A percentile compares a stretch with the other conserved stretches of the same genome.
Conservation (phyloP, 2,888 invertebrate species). For the Nowickia ferox region DNA sequence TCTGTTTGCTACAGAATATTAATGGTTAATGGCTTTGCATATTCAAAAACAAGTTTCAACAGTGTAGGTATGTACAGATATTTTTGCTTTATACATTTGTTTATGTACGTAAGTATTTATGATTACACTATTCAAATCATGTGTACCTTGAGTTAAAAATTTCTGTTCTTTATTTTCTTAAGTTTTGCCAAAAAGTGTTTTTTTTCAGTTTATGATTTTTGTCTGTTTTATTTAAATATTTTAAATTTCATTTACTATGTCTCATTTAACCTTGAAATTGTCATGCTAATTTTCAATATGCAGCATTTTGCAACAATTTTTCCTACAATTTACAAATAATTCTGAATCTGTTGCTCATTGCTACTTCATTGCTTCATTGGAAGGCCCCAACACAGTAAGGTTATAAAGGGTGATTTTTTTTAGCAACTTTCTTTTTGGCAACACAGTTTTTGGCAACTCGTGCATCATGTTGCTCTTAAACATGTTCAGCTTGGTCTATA, state of each 20-base stretch:
- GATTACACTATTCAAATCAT: no score
- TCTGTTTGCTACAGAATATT: not conserved
- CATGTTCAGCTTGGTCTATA: no score
- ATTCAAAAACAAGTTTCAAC: not conserved
- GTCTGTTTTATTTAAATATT: slow-evolving; percentile 4
- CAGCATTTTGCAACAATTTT: not conserved
- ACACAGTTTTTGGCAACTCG: no score
- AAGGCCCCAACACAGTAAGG: no score
- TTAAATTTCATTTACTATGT: slow-evolving; percentile 6
- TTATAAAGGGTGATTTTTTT: no score
- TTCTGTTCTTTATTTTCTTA: slow-evolving; percentile 6
- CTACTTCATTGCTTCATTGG: no score
- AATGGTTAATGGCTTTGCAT: not conserved
- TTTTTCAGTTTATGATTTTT: not conserved
- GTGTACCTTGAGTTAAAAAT: slow-evolving; percentile 1
- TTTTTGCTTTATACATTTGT: no score
- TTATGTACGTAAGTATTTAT: no score
- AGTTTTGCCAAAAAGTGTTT: not conserved
- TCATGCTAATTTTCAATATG: not conserved
- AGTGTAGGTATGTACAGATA: no score
- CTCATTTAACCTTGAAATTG: slow-evolving; percentile 39
- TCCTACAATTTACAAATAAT: not conserved
- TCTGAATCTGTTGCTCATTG: not conserved
- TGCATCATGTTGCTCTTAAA: no score
- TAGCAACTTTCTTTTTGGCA: no score